These are phyloP conservation scores for Rhyacophila evoluta DNA, from an alignment of 2,888 invertebrate genomes.

Conservation along the genomic window DNA sequence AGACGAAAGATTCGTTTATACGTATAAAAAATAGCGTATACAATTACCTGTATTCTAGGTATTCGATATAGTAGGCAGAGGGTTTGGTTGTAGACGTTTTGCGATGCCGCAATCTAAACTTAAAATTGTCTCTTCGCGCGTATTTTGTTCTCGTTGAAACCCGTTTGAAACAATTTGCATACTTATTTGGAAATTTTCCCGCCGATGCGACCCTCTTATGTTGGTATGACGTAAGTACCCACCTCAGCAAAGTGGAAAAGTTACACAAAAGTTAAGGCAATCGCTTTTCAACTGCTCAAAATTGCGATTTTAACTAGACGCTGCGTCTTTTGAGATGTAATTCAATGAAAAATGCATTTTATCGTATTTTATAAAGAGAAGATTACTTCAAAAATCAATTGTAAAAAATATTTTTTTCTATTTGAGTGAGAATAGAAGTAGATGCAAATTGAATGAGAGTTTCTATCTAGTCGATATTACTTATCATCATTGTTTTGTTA, in stretches of 20 bases:
- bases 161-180: constrained; percentile 53
- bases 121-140: constrained; percentile 51
- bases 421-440: too few relatives aligned
- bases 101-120: constrained; percentile 55
- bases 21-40: too few relatives aligned
- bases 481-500: too few relatives aligned
- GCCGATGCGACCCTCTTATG: constrained; percentile 11
- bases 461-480: too few relatives aligned
- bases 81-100: constrained; percentile 34
- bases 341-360: constrained; percentile 32
- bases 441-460: too few relatives aligned
- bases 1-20: too few relatives aligned
- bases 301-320: constrained; percentile 35
- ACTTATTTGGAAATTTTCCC: constrained; percentile 49
- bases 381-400: too few relatives aligned
- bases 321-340: neutral
- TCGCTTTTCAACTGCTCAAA: constrained; percentile 35
- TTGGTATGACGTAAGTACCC: neutral
- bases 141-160: constrained; percentile 39
- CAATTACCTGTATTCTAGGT: too few relatives aligned
- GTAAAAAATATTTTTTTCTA: too few relatives aligned
- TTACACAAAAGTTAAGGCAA: constrained; percentile 42
- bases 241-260: constrained; percentile 52
- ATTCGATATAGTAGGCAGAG: neutral
- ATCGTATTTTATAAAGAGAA: too few relatives aligned